Conservation (phyloP, 2,888 invertebrate genomes). For the Xestia sexstrigata region DNA sequence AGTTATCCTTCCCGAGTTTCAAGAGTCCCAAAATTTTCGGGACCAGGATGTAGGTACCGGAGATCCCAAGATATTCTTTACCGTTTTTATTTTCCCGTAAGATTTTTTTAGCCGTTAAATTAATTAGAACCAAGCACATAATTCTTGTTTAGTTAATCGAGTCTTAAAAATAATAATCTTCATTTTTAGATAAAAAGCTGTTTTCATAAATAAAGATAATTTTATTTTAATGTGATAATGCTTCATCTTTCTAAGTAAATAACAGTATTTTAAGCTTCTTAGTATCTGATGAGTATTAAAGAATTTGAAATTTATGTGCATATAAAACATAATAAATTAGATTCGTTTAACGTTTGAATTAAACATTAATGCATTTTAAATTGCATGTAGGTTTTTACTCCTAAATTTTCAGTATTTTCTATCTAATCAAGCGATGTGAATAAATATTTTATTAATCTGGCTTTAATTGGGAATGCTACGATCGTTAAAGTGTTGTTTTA, state of each 20-base stretch:
- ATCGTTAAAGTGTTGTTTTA: background rate
- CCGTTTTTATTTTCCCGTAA: background rate
- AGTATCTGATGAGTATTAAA: conserved; percentile 19
- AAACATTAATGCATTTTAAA: conserved; percentile 21
- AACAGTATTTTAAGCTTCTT: conserved; percentile 1
- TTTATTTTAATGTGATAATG: background rate
- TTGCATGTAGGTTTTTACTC: conserved; percentile 8
- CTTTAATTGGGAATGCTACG: background rate
- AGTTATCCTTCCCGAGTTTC: background rate
- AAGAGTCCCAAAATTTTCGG: background rate
- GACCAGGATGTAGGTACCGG: background rate
- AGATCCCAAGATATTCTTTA: background rate
- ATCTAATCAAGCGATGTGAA: background rate
- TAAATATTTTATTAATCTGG: conserved; percentile 1
- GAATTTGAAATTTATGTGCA: conserved; percentile 4
- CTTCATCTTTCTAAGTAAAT: too few relatives aligned
- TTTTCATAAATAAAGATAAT: background rate
- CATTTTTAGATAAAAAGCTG: background rate
- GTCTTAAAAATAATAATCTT: background rate
- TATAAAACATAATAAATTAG: conserved; percentile 1
- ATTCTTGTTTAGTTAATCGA: background rate
- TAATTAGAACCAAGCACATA: background rate
- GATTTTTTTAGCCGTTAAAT: background rate
- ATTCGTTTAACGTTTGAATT: conserved; percentile 1
- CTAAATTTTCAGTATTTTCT: background rate